Conservation (phyloP, 2,888 invertebrate genomes). For the Argyresthia goedartella region DNA sequence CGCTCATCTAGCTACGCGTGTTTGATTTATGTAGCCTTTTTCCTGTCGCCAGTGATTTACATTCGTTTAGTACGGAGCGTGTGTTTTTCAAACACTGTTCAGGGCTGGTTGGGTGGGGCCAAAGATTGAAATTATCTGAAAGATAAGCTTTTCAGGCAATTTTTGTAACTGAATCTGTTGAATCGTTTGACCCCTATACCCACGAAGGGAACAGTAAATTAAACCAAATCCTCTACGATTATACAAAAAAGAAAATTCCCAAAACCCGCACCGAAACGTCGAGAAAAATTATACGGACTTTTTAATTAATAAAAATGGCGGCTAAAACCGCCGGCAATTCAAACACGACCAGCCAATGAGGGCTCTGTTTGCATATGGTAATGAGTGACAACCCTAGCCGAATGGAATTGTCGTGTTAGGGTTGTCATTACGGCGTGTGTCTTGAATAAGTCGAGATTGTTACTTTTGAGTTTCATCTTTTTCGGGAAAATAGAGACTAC, state of each 20-base stretch:
- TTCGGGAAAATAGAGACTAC: no score
- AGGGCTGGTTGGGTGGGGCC: neutral
- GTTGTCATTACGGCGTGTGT: slow-evolving; percentile 35
- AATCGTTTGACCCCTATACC: no score
- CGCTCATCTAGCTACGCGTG: neutral
- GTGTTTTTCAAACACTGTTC: neutral
- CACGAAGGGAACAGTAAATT: no score
- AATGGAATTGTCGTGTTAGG: slow-evolving; percentile 68
- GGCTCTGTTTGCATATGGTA: slow-evolving; percentile 63
- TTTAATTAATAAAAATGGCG: slow-evolving; percentile 64
- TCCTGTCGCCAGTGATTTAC: no score
- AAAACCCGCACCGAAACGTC: slow-evolving; percentile 5
- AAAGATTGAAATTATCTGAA: no score
- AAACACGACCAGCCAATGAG: slow-evolving; percentile 48
- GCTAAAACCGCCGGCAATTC: slow-evolving; percentile 43
- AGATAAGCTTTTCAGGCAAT: no score
- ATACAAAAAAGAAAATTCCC: no score
- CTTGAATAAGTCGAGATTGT: no score
- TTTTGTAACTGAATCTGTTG: no score
- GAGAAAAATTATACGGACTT: slow-evolving; percentile 27
- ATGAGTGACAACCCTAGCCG: slow-evolving; percentile 58
- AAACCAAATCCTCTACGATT: no score
- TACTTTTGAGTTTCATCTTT: no score
- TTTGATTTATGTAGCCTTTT: no score
- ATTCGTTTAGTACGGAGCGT: neutral